Evolutionary conservation across 2,888 invertebrate species (phyloP).

Genomic region (Smittia sp.): DNA sequence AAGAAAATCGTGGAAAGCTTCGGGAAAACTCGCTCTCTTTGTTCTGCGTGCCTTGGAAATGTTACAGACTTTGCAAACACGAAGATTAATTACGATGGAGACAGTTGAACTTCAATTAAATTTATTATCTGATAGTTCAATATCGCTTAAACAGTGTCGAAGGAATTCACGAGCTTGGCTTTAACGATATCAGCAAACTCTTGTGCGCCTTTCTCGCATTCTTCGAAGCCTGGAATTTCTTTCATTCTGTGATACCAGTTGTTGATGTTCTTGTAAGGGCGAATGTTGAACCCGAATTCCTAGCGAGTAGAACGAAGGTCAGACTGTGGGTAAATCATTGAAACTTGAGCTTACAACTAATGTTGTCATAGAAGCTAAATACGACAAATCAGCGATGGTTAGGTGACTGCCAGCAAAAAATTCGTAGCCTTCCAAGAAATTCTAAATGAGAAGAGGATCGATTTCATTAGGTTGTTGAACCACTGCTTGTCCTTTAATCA

Average conservation of each 20-base stretch:
- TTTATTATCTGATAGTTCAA: too few relatives aligned
- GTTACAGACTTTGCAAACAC: too few relatives aligned
- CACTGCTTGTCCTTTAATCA: background rate
- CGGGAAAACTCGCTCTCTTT: background rate
- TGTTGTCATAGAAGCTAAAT: conserved; percentile 52
- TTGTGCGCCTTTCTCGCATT: conserved; percentile 20
- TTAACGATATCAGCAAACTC: conserved; percentile 28
- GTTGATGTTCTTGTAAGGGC: conserved; percentile 53
- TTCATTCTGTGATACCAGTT: conserved; percentile 55
- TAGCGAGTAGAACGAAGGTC: background rate
- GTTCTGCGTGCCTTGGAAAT: too few relatives aligned
- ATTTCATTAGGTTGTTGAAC: background rate
- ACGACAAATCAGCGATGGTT: conserved; percentile 57
- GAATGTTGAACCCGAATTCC: conserved; percentile 51
- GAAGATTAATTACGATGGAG: too few relatives aligned
- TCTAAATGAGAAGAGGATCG: background rate
- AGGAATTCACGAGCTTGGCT: background rate
- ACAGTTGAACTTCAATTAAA: too few relatives aligned
- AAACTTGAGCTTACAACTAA: conserved; percentile 19
- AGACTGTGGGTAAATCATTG: background rate
- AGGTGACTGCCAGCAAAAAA: conserved; percentile 56
- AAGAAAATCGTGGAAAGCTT: conserved; percentile 13
- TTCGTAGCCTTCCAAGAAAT: conserved; percentile 54
- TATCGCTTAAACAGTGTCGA: background rate
- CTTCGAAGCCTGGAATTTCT: conserved; percentile 42